These are phyloP conservation scores for Cotesia glomerata DNA, from an alignment of 1,140 invertebrate species.

Conservation along the genomic window DNA sequence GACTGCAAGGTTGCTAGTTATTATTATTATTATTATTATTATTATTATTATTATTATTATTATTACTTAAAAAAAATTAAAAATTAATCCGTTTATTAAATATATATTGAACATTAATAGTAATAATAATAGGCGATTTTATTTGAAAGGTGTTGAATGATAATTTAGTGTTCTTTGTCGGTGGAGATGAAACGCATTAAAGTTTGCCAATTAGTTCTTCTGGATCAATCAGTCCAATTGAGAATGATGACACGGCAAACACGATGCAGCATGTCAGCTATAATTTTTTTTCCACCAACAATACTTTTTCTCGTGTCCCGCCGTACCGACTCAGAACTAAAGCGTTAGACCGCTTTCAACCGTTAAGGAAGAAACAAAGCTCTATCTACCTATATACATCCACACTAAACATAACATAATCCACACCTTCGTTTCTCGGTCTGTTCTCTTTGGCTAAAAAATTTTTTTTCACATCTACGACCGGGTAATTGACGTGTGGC, in stretches of 20 bases:
- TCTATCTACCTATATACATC: no score
- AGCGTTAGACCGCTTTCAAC: background rate
- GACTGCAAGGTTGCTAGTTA: no score
- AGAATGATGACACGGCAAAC: constrained; percentile 19
- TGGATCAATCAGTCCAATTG: constrained; percentile 19
- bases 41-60: no score
- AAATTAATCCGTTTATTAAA: no score
- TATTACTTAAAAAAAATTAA: no score
- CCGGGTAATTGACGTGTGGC: background rate
- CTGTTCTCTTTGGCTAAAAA: background rate
- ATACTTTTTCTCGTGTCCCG: background rate
- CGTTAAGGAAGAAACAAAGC: background rate
- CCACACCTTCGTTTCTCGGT: background rate
- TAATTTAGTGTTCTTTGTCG: background rate
- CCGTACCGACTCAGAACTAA: background rate
- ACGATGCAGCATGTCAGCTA: background rate
- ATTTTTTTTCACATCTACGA: background rate
- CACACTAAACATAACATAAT: background rate
- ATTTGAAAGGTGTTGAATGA: background rate
- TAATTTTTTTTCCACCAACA: background rate
- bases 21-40: no score
- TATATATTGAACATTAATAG: no score
- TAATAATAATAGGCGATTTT: background rate
- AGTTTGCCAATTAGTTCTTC: constrained; percentile 23
- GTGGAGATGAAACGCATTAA: constrained; percentile 13